Evolutionary conservation across 2,888 invertebrate species (phyloP).

Genomic region (Drosophila paracracens): DNA sequence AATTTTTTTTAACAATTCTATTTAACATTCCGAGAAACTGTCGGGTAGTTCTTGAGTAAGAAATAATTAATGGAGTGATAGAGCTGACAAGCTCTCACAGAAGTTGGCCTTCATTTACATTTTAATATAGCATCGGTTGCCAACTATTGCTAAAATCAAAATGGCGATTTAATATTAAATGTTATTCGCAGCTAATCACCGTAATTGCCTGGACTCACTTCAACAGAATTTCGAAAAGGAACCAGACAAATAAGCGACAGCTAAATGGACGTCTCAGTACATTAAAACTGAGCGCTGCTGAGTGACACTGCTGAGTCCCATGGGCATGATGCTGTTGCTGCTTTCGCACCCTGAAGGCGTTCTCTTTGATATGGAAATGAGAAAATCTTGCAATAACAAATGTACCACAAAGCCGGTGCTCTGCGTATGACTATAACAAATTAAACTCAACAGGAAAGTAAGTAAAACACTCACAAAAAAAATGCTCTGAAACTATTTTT

Average conservation of each 20-base stretch:
- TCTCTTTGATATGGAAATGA: conserved; percentile 71
- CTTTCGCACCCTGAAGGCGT: conserved; percentile 38
- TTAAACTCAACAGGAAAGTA: not conserved
- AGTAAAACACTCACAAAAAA: not conserved
- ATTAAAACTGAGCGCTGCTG: not conserved
- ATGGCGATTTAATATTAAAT: conserved; percentile 26
- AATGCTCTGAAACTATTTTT: conserved; percentile 21
- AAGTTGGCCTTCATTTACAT: not conserved
- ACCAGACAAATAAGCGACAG: conserved; percentile 18
- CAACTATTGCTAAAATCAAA: no score
- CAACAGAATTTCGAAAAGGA: conserved; percentile 27
- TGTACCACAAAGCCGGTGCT: conserved; percentile 8
- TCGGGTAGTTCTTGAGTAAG: not conserved
- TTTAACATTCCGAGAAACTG: conserved; percentile 4
- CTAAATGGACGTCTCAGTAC: conserved; percentile 8
- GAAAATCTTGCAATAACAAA: conserved; percentile 23
- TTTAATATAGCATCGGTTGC: not conserved
- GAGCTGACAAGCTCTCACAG: not conserved
- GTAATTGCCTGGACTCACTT: conserved; percentile 38
- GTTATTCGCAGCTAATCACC: conserved; percentile 18
- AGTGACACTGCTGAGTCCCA: not conserved
- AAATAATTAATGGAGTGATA: not conserved
- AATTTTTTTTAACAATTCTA: not conserved
- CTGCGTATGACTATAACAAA: conserved; percentile 9
- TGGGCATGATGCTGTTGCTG: no score